These are phyloP conservation scores for Stenodera caucasica DNA, from an alignment of 2,888 invertebrate genomes.

Conservation along the genomic window DNA sequence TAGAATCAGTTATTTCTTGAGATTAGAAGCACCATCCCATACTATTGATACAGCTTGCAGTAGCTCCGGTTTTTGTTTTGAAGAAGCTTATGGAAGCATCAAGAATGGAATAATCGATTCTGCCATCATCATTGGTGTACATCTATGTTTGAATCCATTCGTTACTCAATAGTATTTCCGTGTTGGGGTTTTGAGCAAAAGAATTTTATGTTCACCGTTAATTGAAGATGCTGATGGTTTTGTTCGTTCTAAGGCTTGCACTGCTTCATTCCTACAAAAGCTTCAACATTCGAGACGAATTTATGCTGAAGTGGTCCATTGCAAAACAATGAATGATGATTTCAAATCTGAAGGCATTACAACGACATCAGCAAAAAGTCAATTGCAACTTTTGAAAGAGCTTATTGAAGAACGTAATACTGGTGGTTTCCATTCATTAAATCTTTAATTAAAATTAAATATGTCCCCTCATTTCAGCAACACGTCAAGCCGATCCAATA, in stretches of 20 bases:
- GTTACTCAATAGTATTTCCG: slow-evolving; percentile 81
- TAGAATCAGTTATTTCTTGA: slow-evolving; percentile 82
- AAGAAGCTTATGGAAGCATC: slow-evolving; percentile 74
- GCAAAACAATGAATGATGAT: slow-evolving; percentile 51
- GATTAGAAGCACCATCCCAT: slow-evolving; percentile 85
- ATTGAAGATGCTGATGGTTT: slow-evolving; percentile 77
- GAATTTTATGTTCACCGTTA: too few species aligned
- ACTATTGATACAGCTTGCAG: slow-evolving; percentile 89
- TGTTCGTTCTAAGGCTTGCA: slow-evolving; percentile 77
- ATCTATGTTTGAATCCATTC: slow-evolving; percentile 81
- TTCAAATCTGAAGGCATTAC: slow-evolving; percentile 52
- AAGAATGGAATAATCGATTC: slow-evolving; percentile 79
- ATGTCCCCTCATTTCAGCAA: slow-evolving; percentile 55
- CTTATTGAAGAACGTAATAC: slow-evolving; percentile 88
- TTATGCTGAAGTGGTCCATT: slow-evolving; percentile 56
- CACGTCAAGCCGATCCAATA: slow-evolving; percentile 86
- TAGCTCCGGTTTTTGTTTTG: slow-evolving; percentile 83
- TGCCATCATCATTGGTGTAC: slow-evolving; percentile 84
- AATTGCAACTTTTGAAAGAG: too few species aligned
- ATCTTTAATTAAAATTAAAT: not conserved
- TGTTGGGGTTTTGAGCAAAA: not conserved
- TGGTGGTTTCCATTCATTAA: slow-evolving; percentile 52
- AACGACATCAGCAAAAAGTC: too few species aligned
- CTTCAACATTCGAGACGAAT: slow-evolving; percentile 57
- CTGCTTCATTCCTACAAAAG: slow-evolving; percentile 72